Percentiles rank a stretch among this genome's conserved stretches.
Evolutionary conservation across 2,113 vertebrate genomes (phyloP).

Genomic region (Girardinichthys multiradiatus): DNA sequence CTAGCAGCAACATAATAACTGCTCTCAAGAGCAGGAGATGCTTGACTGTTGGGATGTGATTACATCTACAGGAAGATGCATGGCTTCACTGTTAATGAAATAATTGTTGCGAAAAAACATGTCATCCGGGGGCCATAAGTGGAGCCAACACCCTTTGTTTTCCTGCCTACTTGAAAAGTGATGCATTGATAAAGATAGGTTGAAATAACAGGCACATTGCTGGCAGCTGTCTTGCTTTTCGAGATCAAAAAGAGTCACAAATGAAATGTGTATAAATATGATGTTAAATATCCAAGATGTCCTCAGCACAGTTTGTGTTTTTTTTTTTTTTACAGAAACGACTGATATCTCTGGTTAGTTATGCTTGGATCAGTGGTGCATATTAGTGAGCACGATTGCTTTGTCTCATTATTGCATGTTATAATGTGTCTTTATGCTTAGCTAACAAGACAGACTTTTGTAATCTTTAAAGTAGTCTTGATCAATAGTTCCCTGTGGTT

Average conservation of each 20-base stretch:
- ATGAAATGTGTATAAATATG: not conserved
- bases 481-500: too few relatives aligned
- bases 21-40: constrained; percentile 10
- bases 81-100: constrained; percentile 38
- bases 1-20: not conserved
- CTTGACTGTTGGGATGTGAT: constrained; percentile 29
- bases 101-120: constrained; percentile 33
- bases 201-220: constrained; percentile 8
- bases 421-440: too few relatives aligned
- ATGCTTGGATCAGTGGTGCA: too few relatives aligned
- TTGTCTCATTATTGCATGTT: too few relatives aligned
- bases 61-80: constrained; percentile 62
- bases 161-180: not conserved
- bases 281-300: not conserved
- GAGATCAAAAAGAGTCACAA: too few relatives aligned
- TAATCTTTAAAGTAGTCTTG: too few relatives aligned
- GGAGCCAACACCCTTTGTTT: constrained; percentile 20
- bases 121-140: constrained; percentile 24
- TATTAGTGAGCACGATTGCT: too few relatives aligned
- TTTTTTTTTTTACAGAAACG: too few relatives aligned
- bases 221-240: not conserved
- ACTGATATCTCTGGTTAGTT: too few relatives aligned
- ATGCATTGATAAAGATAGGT: constrained; percentile 1
- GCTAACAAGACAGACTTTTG: too few relatives aligned
- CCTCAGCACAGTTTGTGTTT: too few relatives aligned